phyloP scores from a whole-genome alignment of 2,888 invertebrate genomes.

The Agapetus fuscipes region DNA sequence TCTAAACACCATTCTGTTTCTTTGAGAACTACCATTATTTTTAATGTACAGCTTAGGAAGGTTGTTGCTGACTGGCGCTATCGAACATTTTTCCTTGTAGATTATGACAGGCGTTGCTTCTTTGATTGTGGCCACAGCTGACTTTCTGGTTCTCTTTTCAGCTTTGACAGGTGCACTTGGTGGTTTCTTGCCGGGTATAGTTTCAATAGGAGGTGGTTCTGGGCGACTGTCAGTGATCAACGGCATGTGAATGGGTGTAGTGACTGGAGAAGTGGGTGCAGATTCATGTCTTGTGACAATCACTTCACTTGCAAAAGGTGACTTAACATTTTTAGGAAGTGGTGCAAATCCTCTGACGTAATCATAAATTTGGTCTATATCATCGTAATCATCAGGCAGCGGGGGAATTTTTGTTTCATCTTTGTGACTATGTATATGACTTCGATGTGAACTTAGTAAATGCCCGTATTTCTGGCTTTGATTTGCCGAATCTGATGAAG shows the following conservation, averaged over 20 bases:
- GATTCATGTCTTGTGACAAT: constrained; percentile 40
- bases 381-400: constrained; percentile 77
- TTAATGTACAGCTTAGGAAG: constrained; percentile 73
- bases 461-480: constrained; percentile 41
- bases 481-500: constrained; percentile 62
- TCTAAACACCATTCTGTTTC: constrained; percentile 53
- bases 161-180: constrained; percentile 41
- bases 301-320: constrained; percentile 47
- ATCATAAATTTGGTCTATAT: constrained; percentile 94
- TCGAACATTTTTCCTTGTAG: constrained; percentile 49
- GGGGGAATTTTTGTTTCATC: constrained; percentile 53
- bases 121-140: constrained; percentile 46
- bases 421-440: constrained; percentile 42
- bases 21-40: constrained; percentile 55
- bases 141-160: constrained; percentile 66
- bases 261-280: constrained; percentile 46
- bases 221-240: constrained; percentile 57
- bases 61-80: constrained; percentile 42
- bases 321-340: constrained; percentile 69
- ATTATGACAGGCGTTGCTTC: constrained; percentile 43
- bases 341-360: constrained; percentile 91
- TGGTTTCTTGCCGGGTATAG: constrained; percentile 76
- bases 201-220: constrained; percentile 86
- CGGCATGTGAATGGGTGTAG: constrained; percentile 46
- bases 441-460: constrained; percentile 35